These are phyloP conservation scores for Manis pentadactyla DNA, from an alignment of 2,797 vertebrate species.

Conservation along the genomic window DNA sequence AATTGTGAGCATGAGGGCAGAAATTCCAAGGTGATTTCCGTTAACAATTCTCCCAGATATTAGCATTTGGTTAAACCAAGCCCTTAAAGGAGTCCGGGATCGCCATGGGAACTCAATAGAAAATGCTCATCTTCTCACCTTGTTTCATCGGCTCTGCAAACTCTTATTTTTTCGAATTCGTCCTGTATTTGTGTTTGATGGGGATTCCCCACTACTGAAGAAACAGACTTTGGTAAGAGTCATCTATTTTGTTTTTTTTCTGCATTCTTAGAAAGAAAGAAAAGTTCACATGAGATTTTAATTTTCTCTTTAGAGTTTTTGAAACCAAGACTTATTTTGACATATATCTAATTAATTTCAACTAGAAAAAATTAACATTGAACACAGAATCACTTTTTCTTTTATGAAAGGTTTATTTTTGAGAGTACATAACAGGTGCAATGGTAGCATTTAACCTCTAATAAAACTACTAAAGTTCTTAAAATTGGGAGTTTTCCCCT, in stretches of 20 bases:
- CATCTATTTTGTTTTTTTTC: neutral
- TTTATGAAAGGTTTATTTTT: neutral
- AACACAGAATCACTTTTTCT: neutral
- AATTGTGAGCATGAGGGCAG: neutral
- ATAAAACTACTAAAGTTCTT: conserved; percentile 4
- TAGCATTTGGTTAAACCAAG: conserved; percentile 99
- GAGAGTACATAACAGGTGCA: neutral
- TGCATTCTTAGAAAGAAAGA: neutral
- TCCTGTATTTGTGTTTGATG: conserved; percentile 98
- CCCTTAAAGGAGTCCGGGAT: conserved; percentile 96
- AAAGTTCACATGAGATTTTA: neutral
- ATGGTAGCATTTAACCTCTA: conserved; percentile 24
- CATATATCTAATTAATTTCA: neutral
- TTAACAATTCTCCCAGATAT: conserved; percentile 92
- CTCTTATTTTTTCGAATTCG: conserved; percentile 96
- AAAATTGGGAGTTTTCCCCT: neutral
- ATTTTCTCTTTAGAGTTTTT: conserved; percentile 25
- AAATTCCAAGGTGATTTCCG: conserved; percentile 70
- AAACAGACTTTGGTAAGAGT: conserved; percentile 95
- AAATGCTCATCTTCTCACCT: conserved; percentile 96
- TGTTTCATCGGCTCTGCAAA: conserved; percentile 97
- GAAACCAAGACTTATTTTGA: neutral
- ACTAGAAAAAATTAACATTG: neutral
- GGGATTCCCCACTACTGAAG: conserved; percentile 96
- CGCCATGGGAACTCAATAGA: conserved; percentile 91